Percentiles rank a stretch among this genome's conserved stretches.
phyloP scores from a whole-genome alignment of 2,113 vertebrate species.

The Mugil cephalus region DNA sequence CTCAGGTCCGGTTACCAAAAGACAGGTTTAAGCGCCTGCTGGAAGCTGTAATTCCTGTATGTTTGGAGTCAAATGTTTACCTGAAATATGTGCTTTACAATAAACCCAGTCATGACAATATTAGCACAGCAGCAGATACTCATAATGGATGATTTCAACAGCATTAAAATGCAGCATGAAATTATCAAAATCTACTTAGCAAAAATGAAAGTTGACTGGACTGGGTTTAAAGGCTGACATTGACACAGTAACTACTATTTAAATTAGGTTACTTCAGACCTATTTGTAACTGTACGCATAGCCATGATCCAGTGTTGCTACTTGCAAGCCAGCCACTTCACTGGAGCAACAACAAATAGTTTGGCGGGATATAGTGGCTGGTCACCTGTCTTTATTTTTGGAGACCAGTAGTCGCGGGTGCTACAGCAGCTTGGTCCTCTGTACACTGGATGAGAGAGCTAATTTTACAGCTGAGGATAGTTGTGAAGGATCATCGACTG shows the following conservation, averaged over 20 bases:
- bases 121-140: neutral
- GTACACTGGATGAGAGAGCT: neutral
- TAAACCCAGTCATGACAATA: neutral
- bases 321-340: slow-evolving; percentile 34
- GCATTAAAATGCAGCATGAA: neutral
- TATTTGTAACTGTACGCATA: slow-evolving; percentile 2
- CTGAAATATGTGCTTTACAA: neutral
- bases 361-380: slow-evolving; percentile 56
- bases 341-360: slow-evolving; percentile 69
- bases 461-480: neutral
- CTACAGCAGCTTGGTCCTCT: neutral
- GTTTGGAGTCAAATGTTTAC: neutral
- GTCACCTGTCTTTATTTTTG: slow-evolving; percentile 26
- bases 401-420: slow-evolving; percentile 24
- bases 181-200: no score
- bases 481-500: slow-evolving; percentile 4
- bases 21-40: neutral
- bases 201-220: neutral
- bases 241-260: slow-evolving; percentile 23
- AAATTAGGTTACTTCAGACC: slow-evolving; percentile 44
- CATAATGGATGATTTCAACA: neutral
- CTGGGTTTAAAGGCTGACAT: neutral
- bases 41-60: neutral
- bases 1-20: neutral
- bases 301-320: slow-evolving; percentile 9